Evolutionary conservation across 2,797 vertebrate genomes (phyloP).

Genomic region (Saxicola maurus): DNA sequence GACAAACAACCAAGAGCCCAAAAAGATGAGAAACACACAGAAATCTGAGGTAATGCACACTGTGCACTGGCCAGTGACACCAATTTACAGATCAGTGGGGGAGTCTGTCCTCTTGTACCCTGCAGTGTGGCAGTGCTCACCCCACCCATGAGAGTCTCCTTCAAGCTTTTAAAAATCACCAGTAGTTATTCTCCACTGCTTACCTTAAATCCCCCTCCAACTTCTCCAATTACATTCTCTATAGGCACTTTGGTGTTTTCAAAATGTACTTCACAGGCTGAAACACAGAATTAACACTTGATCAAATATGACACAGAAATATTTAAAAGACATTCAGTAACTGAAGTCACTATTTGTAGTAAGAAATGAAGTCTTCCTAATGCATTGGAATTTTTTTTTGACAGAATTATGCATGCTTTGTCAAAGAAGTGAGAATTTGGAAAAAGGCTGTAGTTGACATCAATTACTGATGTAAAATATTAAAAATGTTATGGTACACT

Average conservation of each 20-base stretch:
- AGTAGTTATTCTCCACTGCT: not conserved
- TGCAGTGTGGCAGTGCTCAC: not conserved
- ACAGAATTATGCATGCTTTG: not conserved
- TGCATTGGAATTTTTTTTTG: not conserved
- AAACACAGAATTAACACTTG: constrained; percentile 22
- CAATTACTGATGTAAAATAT: not conserved
- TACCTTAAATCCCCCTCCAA: constrained; percentile 94
- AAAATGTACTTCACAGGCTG: constrained; percentile 91
- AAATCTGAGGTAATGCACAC: fast-evolving
- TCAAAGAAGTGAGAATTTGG: not conserved
- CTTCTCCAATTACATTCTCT: constrained; percentile 92
- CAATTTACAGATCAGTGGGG: not conserved
- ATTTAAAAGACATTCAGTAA: not conserved
- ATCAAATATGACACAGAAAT: not conserved
- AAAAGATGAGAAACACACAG: not conserved
- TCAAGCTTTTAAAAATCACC: not conserved
- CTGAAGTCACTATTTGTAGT: not conserved
- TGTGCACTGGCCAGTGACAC: not conserved
- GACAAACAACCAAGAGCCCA: not conserved
- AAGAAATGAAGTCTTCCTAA: not conserved
- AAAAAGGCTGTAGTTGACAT: not conserved
- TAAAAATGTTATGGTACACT: not conserved
- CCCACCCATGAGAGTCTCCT: not conserved
- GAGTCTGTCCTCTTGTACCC: not conserved
- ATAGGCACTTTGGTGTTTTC: constrained; percentile 90